Base-by-base conservation (phyloP, 2,797 vertebrate genomes). In the Rhincodon typus region DNA sequence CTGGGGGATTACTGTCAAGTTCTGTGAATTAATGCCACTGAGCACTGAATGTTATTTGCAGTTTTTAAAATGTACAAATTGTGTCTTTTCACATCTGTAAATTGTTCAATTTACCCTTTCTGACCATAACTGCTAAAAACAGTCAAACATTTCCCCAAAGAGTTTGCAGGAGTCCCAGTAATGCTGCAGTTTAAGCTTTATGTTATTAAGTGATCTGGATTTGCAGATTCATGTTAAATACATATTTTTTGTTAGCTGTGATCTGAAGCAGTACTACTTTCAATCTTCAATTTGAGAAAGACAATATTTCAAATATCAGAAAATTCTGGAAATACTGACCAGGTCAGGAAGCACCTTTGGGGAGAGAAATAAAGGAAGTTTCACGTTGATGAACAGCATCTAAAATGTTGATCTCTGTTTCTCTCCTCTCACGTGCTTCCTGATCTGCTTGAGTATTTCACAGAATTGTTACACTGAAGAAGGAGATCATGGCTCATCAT, bases 91-190 rank as follows among this genome's bases (percentile, higher is more conserved):
- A 77, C 70, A 94, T 72, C 93, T 53, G 70, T 74, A 95, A 95
- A 77, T 53, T 46, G 70, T 95, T 95, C 46, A 74, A 53, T 95
- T 77, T 34, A 57, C 12, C 30, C 34, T 27, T 95, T 95, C 70
- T 53, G 94, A 95, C 46, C 94, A 95, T 19, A 70, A 95, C 46
- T 72, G 42, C 94, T 94, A 94, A 94, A 94, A 72, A 74, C n/a
- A 93, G 90, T 93, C 66, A 46, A 69, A 30, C 42, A 77, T 34
- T 93, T 95, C 70, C 94, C 94, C 69, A 77, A 74, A 74, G 42
- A 77, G 70, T 72, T 77, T 95, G 94, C 69, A 74, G 42, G 62
- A 67, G 90, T 93, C n/a, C 90, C 62, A 93, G n/a, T 93, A 25
- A 42, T 93, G 62, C 69, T 69, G 62, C 90, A 69, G 62, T 66